These are phyloP conservation scores for Lithophane leautieri DNA, from an alignment of 2,888 invertebrate genomes.

Conservation along the genomic window DNA sequence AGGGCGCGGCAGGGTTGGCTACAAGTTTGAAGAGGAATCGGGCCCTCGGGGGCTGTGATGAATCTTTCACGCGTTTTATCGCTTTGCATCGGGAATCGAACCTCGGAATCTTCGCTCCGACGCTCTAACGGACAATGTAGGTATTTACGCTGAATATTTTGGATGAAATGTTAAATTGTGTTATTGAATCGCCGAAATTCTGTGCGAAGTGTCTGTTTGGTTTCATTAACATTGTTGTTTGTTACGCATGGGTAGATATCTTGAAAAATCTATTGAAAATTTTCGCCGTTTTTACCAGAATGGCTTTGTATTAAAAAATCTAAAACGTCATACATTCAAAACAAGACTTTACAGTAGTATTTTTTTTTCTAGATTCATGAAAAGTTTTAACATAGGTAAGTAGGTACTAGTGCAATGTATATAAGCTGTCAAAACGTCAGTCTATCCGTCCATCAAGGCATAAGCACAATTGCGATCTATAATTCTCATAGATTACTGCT, in stretches of 20 bases:
- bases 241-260: conserved; percentile 8
- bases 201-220: conserved; percentile 37
- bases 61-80: conserved; percentile 89
- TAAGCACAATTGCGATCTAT: conserved; percentile 55
- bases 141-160: conserved; percentile 61
- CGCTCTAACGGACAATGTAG: conserved; percentile 59
- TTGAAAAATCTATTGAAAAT: background rate
- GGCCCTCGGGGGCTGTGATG: conserved; percentile 86
- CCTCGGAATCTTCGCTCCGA: conserved; percentile 74
- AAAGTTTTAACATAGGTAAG: background rate
- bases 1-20: conserved; percentile 78
- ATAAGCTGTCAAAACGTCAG: conserved; percentile 32
- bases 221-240: conserved; percentile 48
- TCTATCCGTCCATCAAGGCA: conserved; percentile 44
- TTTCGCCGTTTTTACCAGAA: background rate
- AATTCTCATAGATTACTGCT: conserved; percentile 54
- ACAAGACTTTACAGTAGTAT: background rate
- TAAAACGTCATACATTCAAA: background rate
- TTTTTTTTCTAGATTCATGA: background rate
- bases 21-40: conserved; percentile 87
- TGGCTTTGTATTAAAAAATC: background rate
- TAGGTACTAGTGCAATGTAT: background rate
- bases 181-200: conserved; percentile 54
- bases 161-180: conserved; percentile 57
- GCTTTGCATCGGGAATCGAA: conserved; percentile 86